phyloP scores from a whole-genome alignment of 35 echinoderm and acorn worm species.

The Ophiothrix spiculata region DNA sequence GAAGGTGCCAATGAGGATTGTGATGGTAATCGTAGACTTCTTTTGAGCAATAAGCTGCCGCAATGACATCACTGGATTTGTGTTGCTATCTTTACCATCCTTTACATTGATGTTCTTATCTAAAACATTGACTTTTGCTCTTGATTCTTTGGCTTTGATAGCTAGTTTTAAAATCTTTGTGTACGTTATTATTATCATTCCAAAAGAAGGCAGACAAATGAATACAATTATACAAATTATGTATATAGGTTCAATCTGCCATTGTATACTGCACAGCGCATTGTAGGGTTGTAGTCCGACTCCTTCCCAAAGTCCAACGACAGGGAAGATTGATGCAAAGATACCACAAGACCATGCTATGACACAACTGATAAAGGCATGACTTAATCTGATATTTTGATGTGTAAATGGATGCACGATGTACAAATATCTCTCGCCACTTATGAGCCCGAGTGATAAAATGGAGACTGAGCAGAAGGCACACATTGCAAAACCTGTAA shows the following conservation, averaged over 20 bases:
- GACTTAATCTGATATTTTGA: not conserved
- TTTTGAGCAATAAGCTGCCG: not conserved
- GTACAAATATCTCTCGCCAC: slow-evolving; percentile 21
- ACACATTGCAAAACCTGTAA: slow-evolving; percentile 23
- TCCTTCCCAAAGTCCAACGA: slow-evolving; percentile 26
- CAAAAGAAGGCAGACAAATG: slow-evolving; percentile 2
- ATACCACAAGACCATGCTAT: not conserved
- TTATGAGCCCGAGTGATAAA: slow-evolving; percentile 21
- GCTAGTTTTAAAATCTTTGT: slow-evolving; percentile 27
- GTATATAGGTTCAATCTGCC: slow-evolving; percentile 26
- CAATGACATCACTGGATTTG: not conserved
- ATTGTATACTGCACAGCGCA: slow-evolving; percentile 31
- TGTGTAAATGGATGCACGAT: slow-evolving; percentile 15
- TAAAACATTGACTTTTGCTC: not conserved
- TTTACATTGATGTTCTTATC: not conserved
- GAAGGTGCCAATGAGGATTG: slow-evolving; percentile 20
- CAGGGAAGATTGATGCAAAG: slow-evolving; percentile 15
- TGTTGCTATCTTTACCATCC: not conserved
- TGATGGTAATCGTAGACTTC: slow-evolving; percentile 18
- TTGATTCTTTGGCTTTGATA: slow-evolving; percentile 15
- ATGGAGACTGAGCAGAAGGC: slow-evolving; percentile 30
- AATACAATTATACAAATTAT: not conserved
- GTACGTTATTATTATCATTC: not conserved
- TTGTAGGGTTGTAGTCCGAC: slow-evolving; percentile 26
- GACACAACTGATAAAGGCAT: not conserved